These are phyloP conservation scores for Brachyhypopomus gauderio DNA, from an alignment of 2,113 vertebrate genomes.

Conservation along the genomic window DNA sequence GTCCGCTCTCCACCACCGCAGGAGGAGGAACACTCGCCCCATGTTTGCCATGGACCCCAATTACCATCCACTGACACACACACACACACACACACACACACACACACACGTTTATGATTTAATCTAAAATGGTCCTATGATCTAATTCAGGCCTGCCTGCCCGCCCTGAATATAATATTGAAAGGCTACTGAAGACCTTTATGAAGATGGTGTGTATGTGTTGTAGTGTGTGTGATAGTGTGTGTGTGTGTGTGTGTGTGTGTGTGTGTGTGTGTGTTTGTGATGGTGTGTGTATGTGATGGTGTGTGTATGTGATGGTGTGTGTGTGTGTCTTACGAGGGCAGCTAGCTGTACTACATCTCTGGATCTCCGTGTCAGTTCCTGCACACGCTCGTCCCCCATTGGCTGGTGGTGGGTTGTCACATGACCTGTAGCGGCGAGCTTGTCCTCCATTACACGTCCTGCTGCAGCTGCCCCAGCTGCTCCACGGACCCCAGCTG, in stretches of 20 bases:
- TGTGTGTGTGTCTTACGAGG: constrained; percentile 76
- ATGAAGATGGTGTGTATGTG: no score
- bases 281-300: no score
- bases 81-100: constrained; percentile 19
- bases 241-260: not conserved
- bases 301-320: no score
- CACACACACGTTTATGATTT: constrained; percentile 11
- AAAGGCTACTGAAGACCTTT: no score
- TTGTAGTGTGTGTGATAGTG: not conserved
- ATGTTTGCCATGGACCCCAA: constrained; percentile 90
- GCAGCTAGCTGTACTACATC: constrained; percentile 80
- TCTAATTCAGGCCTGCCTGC: not conserved
- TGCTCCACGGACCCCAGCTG: constrained; percentile 90
- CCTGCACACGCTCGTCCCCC: constrained; percentile 90
- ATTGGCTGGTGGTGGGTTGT: constrained; percentile 82
- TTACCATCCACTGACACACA: constrained; percentile 83
- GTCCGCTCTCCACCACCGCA: constrained; percentile 90
- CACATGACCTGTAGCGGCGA: constrained; percentile 86
- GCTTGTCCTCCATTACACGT: constrained; percentile 87
- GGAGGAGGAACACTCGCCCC: constrained; percentile 86
- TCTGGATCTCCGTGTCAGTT: constrained; percentile 86
- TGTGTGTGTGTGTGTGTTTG: not conserved
- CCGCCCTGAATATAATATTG: no score
- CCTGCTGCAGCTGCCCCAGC: constrained; percentile 90
- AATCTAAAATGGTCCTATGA: not conserved